Evolutionary conservation across 2,113 vertebrate genomes (phyloP).

Genomic region (Pelecanus crispus): DNA sequence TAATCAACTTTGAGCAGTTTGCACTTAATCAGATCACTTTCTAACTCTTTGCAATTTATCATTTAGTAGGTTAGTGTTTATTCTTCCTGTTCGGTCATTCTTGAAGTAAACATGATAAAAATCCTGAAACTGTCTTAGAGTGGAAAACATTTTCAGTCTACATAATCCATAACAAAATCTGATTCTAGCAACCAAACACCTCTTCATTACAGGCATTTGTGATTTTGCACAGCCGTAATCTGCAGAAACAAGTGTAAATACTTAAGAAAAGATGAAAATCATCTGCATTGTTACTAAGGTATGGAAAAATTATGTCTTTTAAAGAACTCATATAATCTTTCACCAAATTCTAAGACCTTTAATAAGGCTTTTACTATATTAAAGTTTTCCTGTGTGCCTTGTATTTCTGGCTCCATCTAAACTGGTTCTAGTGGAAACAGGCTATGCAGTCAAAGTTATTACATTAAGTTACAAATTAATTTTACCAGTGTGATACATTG

Average conservation of each 20-base stretch:
- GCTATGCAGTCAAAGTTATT: not conserved
- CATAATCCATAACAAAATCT: not conserved
- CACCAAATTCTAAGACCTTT: not conserved
- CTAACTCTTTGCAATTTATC: conserved; percentile 30
- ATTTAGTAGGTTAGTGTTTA: not conserved
- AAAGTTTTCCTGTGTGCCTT: not conserved
- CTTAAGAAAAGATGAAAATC: not conserved
- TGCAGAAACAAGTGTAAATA: not conserved
- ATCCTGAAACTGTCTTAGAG: not conserved
- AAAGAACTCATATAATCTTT: not conserved
- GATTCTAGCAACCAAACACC: not conserved
- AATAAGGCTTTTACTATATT: not conserved
- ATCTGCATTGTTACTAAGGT: not conserved
- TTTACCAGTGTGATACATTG: not conserved
- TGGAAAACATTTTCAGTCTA: not conserved
- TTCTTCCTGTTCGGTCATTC: not conserved
- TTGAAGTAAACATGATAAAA: not conserved
- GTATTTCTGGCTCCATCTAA: not conserved
- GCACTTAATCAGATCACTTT: not conserved
- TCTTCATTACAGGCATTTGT: not conserved
- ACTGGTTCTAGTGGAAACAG: not conserved
- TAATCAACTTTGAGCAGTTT: conserved; percentile 58
- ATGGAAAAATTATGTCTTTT: not conserved
- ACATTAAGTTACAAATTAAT: not conserved
- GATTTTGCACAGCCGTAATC: not conserved